Evolutionary conservation across 2,888 invertebrate species (phyloP), one percentile per base, ranked within the genome.

Genomic region (Lutraria lutraria): DNA sequence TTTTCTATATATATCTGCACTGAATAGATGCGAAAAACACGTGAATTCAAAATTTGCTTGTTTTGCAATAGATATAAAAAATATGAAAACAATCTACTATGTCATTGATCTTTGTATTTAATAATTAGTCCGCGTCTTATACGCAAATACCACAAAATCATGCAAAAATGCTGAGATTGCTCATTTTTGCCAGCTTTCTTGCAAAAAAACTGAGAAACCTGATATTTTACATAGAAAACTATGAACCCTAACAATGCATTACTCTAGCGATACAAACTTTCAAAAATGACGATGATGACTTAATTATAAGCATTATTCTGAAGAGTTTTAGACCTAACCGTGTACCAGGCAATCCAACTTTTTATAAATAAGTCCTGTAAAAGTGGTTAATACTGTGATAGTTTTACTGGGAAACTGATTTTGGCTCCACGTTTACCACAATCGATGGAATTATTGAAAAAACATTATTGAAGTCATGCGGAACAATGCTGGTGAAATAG

Each of bases 361-460:
- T 4, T 68, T 76, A 81, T 63, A 68, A 84, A 83, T 84, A 84
- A 87, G 72, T 80, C 82, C 89, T 89, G 89, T 83, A 60, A 89
- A 89, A 89, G 85, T 89, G 85, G 87, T 89, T 87, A 81, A 89
- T 84, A 29, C 25, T 68, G 53, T 54, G 81, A 68, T 84, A 72
- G n/a, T 83, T 72, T 34, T 53, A 29, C 89, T 89, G 87, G 87
- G 63, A 84, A 83, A 80, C 81, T 29, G 21, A 54, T 79, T 81
- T 86, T 86, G 86, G 81, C 84, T 60, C 54, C 25, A 21, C n/a
- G 54, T 81, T 34, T 68, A 81, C 81, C 72, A 31, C 85, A 81
- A 85, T 85, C 85, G 81, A 87, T 82, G 81, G 56, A 72, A 87
- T 88, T 87, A 87, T 88, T 86, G 84, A 76, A 87, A 90, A 88